phyloP scores from a whole-genome alignment of 2,113 vertebrate genomes.

The Apodemus sylvaticus region DNA sequence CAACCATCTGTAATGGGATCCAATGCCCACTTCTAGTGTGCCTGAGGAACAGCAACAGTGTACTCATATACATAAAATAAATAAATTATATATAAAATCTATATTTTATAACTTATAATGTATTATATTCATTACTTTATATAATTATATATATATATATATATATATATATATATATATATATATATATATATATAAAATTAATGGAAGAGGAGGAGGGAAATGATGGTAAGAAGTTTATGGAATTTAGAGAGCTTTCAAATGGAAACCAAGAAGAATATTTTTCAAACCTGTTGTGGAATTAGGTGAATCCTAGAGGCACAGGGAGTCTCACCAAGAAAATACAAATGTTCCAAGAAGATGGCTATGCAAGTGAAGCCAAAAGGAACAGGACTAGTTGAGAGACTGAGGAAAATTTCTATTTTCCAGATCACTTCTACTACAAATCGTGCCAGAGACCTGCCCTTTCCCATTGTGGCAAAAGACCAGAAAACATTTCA shows the following conservation, averaged over 20 bases:
- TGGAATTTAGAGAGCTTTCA: neutral
- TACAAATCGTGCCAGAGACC: neutral
- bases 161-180: neutral
- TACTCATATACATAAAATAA: too few relatives aligned
- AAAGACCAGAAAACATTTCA: conserved; percentile 17
- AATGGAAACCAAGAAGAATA: conserved; percentile 16
- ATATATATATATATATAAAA: neutral
- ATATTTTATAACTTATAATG: too few relatives aligned
- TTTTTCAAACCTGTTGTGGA: neutral
- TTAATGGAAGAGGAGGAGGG: neutral
- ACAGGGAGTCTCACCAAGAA: neutral
- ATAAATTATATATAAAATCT: too few relatives aligned
- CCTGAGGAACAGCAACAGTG: too few relatives aligned
- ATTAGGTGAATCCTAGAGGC: neutral
- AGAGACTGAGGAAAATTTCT: neutral
- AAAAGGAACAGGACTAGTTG: neutral
- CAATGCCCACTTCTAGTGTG: too few relatives aligned
- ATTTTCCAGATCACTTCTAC: neutral
- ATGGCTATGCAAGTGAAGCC: neutral
- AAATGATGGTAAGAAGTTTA: neutral
- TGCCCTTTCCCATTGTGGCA: neutral
- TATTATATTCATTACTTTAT: too few relatives aligned
- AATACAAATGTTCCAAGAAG: neutral
- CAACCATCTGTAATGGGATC: too few relatives aligned
- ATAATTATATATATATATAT: too few relatives aligned